These are phyloP conservation scores for Zeugodacus cucurbitae DNA, from an alignment of 1,140 invertebrate genomes.

Conservation along the genomic window DNA sequence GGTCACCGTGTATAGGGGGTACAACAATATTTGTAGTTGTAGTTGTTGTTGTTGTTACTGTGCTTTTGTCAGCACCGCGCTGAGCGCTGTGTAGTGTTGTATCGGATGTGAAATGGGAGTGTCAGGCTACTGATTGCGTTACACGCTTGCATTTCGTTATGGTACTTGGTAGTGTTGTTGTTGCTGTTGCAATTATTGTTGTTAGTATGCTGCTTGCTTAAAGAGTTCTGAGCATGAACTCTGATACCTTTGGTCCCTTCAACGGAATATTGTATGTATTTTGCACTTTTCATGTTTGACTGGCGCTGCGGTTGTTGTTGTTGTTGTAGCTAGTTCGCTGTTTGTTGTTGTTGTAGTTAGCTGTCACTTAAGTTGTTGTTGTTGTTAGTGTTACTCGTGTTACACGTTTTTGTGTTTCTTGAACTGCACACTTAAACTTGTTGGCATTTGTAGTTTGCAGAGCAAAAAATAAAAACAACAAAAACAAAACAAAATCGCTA, in stretches of 20 bases:
- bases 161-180: background rate
- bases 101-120: conserved; percentile 22
- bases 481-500: background rate
- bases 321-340: background rate
- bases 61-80: background rate
- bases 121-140: conserved; percentile 25
- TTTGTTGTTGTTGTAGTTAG: background rate
- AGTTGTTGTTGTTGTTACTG: background rate
- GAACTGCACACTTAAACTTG: conserved; percentile 38
- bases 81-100: background rate
- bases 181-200: background rate
- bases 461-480: background rate
- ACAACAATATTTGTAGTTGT: background rate
- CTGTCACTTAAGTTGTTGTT: conserved; percentile 14
- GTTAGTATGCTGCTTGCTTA: background rate
- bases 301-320: background rate
- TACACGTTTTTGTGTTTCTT: background rate
- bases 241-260: background rate
- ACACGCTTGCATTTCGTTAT: background rate
- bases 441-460: background rate
- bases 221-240: conserved; percentile 29
- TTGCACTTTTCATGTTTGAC: conserved; percentile 15
- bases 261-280: background rate
- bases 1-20: background rate
- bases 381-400: background rate